Conservation (phyloP, 2,888 invertebrate genomes). For the Zygothrica quintamaculata region DNA sequence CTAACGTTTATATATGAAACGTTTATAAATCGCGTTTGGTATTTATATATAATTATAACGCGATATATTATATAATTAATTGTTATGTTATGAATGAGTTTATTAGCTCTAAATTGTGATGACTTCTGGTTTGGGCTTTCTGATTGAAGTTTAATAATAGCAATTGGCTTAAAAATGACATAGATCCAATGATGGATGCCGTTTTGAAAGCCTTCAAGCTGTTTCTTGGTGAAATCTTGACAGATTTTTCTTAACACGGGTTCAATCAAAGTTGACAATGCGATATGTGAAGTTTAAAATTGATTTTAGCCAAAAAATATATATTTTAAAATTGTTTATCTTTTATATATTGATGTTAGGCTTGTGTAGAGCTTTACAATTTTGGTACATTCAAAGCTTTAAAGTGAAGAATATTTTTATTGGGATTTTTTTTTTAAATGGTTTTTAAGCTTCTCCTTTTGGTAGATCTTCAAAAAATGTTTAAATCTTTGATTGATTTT, state of each 20-base stretch:
- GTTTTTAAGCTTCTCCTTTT: slow-evolving; percentile 32
- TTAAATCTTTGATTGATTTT: slow-evolving; percentile 23
- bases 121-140: slow-evolving; percentile 78
- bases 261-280: too few species aligned
- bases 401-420: too few species aligned
- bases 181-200: slow-evolving; percentile 82
- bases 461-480: slow-evolving; percentile 7
- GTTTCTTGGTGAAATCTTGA: slow-evolving; percentile 82
- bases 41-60: slow-evolving; percentile 30
- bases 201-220: slow-evolving; percentile 81
- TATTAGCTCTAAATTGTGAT: slow-evolving; percentile 81
- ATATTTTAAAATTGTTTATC: too few species aligned
- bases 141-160: slow-evolving; percentile 81
- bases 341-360: too few species aligned
- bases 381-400: slow-evolving; percentile 57
- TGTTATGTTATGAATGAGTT: slow-evolving; percentile 85
- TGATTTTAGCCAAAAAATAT: too few species aligned
- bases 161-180: slow-evolving; percentile 84
- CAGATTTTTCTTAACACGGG: slow-evolving; percentile 44
- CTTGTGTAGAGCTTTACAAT: too few species aligned
- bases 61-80: slow-evolving; percentile 49
- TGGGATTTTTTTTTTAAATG: too few species aligned
- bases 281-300: too few species aligned
- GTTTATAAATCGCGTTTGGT: slow-evolving; percentile 43
- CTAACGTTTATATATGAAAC: slow-evolving; percentile 58